These are phyloP conservation scores for Corythaixoides concolor DNA, from an alignment of 2,113 vertebrate genomes.

Conservation along the genomic window DNA sequence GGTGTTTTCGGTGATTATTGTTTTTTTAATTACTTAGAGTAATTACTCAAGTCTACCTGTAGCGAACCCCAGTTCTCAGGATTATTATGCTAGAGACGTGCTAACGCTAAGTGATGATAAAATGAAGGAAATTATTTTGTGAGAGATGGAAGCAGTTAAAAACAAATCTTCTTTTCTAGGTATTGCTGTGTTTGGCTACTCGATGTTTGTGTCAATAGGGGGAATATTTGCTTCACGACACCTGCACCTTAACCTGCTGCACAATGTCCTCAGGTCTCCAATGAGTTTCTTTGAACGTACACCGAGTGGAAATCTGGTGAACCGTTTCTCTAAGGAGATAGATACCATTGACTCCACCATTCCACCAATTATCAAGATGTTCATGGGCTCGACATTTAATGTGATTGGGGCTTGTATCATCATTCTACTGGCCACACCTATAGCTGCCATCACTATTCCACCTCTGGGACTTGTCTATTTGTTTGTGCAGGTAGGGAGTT, in stretches of 20 bases:
- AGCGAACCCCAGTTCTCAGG: not conserved
- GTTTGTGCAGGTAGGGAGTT: slow-evolving; percentile 86
- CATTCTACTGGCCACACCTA: slow-evolving; percentile 89
- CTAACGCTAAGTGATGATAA: not conserved
- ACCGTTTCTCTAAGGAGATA: slow-evolving; percentile 94
- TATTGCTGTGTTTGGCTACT: slow-evolving; percentile 87
- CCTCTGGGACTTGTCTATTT: slow-evolving; percentile 90
- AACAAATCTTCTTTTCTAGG: slow-evolving; percentile 68
- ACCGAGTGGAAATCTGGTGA: slow-evolving; percentile 94
- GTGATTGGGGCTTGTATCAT: slow-evolving; percentile 85
- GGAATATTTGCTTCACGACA: slow-evolving; percentile 88
- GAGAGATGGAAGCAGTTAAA: not conserved
- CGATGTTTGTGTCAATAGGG: slow-evolving; percentile 87
- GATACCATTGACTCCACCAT: slow-evolving; percentile 93
- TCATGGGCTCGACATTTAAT: slow-evolving; percentile 90
- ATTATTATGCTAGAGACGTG: not conserved
- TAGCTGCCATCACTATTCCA: slow-evolving; percentile 86
- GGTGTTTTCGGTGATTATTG: not conserved
- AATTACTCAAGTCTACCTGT: not conserved
- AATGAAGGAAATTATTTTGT: not conserved
- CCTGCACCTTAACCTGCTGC: slow-evolving; percentile 87
- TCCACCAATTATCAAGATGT: slow-evolving; percentile 94
- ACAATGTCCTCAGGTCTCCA: slow-evolving; percentile 88
- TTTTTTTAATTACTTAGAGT: not conserved
- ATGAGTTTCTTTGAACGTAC: slow-evolving; percentile 96